A percentile compares a stretch with the other conserved stretches of the same genome.
These are phyloP conservation scores for Subacronicta megacephala DNA, from an alignment of 2,888 invertebrate genomes.

Conservation along the genomic window DNA sequence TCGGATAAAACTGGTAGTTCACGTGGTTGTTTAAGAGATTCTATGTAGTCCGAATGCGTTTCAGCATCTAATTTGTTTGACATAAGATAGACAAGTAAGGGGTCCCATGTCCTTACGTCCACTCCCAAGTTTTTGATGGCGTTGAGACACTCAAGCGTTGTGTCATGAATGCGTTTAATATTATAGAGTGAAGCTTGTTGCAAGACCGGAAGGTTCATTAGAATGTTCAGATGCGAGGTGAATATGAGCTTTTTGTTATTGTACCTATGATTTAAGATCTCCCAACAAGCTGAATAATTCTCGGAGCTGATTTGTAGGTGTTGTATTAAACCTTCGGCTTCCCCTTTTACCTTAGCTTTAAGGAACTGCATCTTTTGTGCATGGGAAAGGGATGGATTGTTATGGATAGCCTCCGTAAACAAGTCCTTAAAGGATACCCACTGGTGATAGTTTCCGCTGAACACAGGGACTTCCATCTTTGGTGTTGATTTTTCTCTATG, in stretches of 20 bases:
- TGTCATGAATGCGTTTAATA: slow-evolving; percentile 3
- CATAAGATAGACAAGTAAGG: not conserved
- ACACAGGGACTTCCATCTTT: not conserved
- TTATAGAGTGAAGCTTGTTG: slow-evolving; percentile 1
- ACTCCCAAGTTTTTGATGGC: slow-evolving; percentile 1
- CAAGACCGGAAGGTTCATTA: not conserved
- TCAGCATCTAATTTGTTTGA: slow-evolving; percentile 3
- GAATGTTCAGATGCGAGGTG: not conserved
- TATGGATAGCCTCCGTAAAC: not conserved
- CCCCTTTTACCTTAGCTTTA: not conserved
- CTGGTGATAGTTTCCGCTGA: not conserved
- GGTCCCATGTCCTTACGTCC: slow-evolving; percentile 1
- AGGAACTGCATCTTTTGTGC: not conserved
- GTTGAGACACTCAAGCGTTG: not conserved
- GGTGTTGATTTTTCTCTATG: slow-evolving; percentile 3
- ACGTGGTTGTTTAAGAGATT: slow-evolving; percentile 1
- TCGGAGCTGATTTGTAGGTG: not conserved
- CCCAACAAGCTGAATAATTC: not conserved
- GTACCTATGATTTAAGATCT: not conserved
- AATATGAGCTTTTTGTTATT: slow-evolving; percentile 4
- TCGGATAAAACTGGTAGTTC: not conserved
- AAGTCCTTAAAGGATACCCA: not conserved
- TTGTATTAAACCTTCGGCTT: not conserved
- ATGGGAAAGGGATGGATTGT: not conserved
- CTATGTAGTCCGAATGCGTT: not conserved